phyloP scores from a whole-genome alignment of 30 jellyfish, hydroid and myxozoan species.

The Hydractinia echinata region DNA sequence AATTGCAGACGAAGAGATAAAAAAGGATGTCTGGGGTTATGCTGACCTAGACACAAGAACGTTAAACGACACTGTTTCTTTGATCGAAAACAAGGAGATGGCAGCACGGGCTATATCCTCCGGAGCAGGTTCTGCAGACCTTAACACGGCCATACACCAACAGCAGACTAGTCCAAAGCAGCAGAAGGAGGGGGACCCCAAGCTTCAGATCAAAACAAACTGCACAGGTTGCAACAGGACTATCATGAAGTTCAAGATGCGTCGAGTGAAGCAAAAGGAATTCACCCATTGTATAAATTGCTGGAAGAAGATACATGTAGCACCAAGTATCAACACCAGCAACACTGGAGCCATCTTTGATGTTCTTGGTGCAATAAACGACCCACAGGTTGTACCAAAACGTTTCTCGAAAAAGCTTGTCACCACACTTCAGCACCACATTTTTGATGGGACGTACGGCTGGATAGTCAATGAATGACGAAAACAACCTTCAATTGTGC shows the following conservation, averaged over 20 bases:
- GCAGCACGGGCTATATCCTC: constrained; percentile 13
- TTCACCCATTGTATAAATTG: background rate
- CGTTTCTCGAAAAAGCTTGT: too few species aligned
- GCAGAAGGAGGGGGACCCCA: too few species aligned
- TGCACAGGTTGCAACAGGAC: background rate
- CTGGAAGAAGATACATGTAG: background rate
- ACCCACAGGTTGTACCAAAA: too few species aligned
- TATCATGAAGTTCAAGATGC: background rate
- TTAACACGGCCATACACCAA: too few species aligned
- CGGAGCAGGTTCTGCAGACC: background rate
- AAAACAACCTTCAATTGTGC: constrained; percentile 9
- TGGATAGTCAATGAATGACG: constrained; percentile 15
- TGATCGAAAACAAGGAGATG: constrained; percentile 15
- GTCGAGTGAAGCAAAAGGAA: background rate
- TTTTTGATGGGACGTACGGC: constrained; percentile 17
- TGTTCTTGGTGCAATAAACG: too few species aligned
- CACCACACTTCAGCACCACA: constrained; percentile 14
- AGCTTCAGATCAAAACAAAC: too few species aligned
- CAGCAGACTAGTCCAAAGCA: too few species aligned
- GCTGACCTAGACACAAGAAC: background rate
- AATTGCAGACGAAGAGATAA: constrained; percentile 3
- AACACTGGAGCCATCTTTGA: too few species aligned
- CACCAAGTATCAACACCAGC: too few species aligned
- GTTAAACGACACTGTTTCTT: constrained; percentile 3
- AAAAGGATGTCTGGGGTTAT: background rate